phyloP scores from a whole-genome alignment of 2,888 invertebrate species.

The Anthrax anthrax region DNA sequence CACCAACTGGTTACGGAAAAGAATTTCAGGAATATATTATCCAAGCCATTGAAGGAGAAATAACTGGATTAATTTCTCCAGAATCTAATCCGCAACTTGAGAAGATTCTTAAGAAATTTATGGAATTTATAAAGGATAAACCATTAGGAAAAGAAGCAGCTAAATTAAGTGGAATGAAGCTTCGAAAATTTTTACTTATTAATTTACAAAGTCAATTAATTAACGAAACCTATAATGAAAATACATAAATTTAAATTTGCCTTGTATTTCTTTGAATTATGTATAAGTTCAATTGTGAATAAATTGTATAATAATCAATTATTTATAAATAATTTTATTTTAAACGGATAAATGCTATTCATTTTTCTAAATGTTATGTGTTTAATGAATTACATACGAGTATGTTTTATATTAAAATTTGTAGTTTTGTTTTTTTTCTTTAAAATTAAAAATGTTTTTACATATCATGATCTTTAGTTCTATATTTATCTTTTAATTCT shows the following conservation, averaged over 20 bases:
- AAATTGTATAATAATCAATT: too few relatives aligned
- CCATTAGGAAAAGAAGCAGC: conserved; percentile 3
- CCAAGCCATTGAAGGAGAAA: conserved; percentile 18
- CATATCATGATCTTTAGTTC: too few relatives aligned
- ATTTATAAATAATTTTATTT: too few relatives aligned
- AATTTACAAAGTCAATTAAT: conserved; percentile 20
- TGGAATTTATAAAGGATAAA: conserved; percentile 13
- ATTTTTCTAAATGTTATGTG: too few relatives aligned
- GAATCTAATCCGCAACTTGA: conserved; percentile 19
- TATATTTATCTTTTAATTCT: too few relatives aligned
- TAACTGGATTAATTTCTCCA: conserved; percentile 18
- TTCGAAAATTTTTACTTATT: conserved; percentile 21
- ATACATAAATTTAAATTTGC: not conserved
- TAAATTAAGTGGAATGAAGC: conserved; percentile 9
- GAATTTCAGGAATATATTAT: conserved; percentile 9
- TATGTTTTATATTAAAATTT: too few relatives aligned
- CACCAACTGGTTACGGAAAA: not conserved
- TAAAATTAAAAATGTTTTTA: too few relatives aligned
- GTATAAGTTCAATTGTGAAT: too few relatives aligned
- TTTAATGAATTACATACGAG: too few relatives aligned
- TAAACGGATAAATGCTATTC: too few relatives aligned
- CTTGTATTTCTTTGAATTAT: not conserved
- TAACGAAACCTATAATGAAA: not conserved
- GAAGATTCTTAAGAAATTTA: conserved; percentile 19
- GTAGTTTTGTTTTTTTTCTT: too few relatives aligned